These are phyloP conservation scores for Anodontia alba DNA, from an alignment of 2,888 invertebrate genomes.

Conservation along the genomic window DNA sequence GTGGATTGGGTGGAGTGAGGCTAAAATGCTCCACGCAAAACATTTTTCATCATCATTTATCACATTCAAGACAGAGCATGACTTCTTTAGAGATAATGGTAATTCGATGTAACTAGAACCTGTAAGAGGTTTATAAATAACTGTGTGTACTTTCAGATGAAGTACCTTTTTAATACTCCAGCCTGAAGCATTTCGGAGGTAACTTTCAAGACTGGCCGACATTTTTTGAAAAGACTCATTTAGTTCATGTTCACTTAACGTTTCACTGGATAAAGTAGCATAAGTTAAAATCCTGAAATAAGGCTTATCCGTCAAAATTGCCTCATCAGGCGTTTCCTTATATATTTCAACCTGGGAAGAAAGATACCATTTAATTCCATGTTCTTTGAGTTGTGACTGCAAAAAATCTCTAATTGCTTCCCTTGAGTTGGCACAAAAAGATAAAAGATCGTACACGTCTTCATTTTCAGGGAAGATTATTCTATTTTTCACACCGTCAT, in stretches of 20 bases:
- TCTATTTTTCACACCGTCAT: constrained; percentile 21
- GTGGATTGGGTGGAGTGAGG: constrained; percentile 33
- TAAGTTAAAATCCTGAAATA: constrained; percentile 39
- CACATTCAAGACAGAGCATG: constrained; percentile 37
- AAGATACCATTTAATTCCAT: background rate
- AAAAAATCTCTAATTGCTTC: background rate
- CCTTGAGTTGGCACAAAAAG: background rate
- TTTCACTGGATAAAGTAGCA: constrained; percentile 5
- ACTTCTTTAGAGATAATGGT: constrained; percentile 23
- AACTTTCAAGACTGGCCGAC: constrained; percentile 45
- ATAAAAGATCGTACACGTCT: background rate
- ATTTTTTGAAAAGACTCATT: constrained; percentile 49
- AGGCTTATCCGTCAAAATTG: constrained; percentile 4
- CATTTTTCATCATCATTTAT: constrained; percentile 47
- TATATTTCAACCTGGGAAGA: background rate
- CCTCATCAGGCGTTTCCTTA: constrained; percentile 30
- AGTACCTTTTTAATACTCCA: constrained; percentile 49
- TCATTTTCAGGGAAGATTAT: constrained; percentile 28
- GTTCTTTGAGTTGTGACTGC: background rate
- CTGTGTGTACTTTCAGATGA: constrained; percentile 43
- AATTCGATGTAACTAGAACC: constrained; percentile 47
- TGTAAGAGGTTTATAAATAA: constrained; percentile 43
- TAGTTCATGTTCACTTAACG: constrained; percentile 31
- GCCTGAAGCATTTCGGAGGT: constrained; percentile 33
- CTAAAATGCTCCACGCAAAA: constrained; percentile 48